Percentiles rank a stretch among this genome's conserved stretches.
These are phyloP conservation scores for Gymnorhina tibicen DNA, from an alignment of 2,113 vertebrate genomes.

Conservation along the genomic window DNA sequence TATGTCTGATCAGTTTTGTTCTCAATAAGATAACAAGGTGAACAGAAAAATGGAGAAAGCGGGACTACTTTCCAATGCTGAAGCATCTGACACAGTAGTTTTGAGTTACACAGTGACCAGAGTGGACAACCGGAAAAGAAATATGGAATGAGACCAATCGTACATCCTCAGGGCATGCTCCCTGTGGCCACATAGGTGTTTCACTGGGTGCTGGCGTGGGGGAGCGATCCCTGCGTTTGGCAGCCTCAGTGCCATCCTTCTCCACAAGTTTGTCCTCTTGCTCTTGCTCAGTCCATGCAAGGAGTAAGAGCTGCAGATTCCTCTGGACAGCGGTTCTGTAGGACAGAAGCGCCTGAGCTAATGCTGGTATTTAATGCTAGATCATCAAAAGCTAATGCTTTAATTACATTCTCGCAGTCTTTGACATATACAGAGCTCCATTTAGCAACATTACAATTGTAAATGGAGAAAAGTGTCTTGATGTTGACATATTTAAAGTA, in stretches of 20 bases:
- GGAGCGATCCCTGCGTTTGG: background rate
- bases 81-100: background rate
- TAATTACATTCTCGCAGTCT: background rate
- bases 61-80: background rate
- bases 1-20: background rate
- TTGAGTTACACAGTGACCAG: background rate
- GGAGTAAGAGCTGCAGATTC: background rate
- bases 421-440: background rate
- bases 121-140: background rate
- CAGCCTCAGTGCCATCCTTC: background rate
- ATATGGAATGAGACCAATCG: background rate
- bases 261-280: background rate
- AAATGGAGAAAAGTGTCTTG: background rate
- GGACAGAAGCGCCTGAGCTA: background rate
- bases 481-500: background rate
- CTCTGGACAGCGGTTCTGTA: background rate
- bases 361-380: background rate
- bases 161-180: background rate
- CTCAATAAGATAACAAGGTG: background rate
- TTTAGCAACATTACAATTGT: background rate
- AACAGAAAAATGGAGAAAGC: background rate
- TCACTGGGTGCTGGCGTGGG: fast-evolving
- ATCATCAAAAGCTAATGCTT: background rate
- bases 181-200: fast-evolving
- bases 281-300: background rate